These are phyloP conservation scores for Drosophila sulfurigaster DNA, from an alignment of 1,140 invertebrate species.

Conservation along the genomic window DNA sequence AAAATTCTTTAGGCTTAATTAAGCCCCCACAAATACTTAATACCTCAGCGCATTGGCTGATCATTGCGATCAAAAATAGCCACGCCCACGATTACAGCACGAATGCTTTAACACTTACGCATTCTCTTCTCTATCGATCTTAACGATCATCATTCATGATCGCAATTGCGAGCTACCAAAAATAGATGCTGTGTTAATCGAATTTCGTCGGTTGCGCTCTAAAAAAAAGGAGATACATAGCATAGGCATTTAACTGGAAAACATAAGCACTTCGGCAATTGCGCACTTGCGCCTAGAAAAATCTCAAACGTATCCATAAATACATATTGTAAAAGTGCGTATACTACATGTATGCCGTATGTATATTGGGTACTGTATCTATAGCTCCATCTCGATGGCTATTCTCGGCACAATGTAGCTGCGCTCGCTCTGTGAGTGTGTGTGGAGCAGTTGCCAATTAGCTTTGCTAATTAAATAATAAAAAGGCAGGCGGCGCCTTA, in stretches of 20 bases:
- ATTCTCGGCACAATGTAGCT: slow-evolving; percentile 38
- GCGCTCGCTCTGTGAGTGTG: slow-evolving; percentile 24
- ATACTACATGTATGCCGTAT: slow-evolving; percentile 20
- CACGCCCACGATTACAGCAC: slow-evolving; percentile 35
- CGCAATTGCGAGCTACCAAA: slow-evolving; percentile 48
- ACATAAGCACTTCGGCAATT: background rate
- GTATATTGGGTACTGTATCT: slow-evolving; percentile 30
- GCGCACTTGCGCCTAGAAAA: slow-evolving; percentile 7
- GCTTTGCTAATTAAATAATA: slow-evolving; percentile 83
- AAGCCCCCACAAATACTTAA: slow-evolving; percentile 61
- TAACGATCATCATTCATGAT: slow-evolving; percentile 31
- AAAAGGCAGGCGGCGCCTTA: slow-evolving; percentile 57
- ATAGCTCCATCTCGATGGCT: slow-evolving; percentile 44
- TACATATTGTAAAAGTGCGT: background rate
- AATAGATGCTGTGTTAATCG: slow-evolving; percentile 76
- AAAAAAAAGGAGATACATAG: slow-evolving; percentile 48
- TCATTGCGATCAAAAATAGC: background rate
- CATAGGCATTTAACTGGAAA: slow-evolving; percentile 27
- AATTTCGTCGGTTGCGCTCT: slow-evolving; percentile 31
- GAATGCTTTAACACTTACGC: slow-evolving; percentile 39
- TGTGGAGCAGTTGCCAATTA: slow-evolving; percentile 73
- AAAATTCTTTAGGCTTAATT: slow-evolving; percentile 64
- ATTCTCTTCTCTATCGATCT: slow-evolving; percentile 48
- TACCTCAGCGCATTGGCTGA: slow-evolving; percentile 48
- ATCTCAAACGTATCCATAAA: background rate